These are phyloP conservation scores for Rhinolophus sinicus DNA, from an alignment of 2,113 vertebrate genomes.

Conservation along the genomic window DNA sequence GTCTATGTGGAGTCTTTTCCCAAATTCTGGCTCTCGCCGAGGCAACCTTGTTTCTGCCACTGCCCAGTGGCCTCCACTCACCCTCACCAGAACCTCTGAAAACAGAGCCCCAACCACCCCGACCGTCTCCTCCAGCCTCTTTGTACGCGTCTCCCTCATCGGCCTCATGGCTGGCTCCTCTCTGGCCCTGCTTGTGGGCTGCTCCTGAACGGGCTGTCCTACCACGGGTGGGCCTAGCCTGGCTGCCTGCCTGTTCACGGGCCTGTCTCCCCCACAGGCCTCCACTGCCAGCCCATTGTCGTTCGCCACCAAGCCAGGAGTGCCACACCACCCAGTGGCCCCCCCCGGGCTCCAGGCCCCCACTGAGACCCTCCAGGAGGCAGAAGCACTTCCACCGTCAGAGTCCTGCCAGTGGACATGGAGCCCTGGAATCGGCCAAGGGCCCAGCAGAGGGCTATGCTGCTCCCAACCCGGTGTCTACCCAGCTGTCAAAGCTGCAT, in stretches of 20 bases:
- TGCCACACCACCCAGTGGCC: background rate
- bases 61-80: background rate
- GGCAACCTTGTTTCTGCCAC: background rate
- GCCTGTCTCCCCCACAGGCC: conserved; percentile 86
- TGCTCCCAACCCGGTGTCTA: background rate
- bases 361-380: conserved; percentile 58
- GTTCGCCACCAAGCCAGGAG: conserved; percentile 57
- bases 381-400: conserved; percentile 56
- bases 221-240: background rate
- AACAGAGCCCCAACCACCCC: background rate
- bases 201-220: background rate
- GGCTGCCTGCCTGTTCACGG: background rate
- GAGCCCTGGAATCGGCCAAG: background rate
- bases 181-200: background rate
- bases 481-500: conserved; percentile 1
- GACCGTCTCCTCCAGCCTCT: background rate
- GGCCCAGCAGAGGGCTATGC: background rate
- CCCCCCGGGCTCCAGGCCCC: conserved; percentile 70
- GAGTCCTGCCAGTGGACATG: conserved; percentile 24
- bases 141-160: background rate
- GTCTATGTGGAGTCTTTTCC: background rate
- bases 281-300: conserved; percentile 86
- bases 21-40: background rate
- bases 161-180: background rate
- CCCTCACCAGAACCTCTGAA: background rate